Conservation (phyloP, 2,888 invertebrate species). For the Tenthredo distinguenda region DNA sequence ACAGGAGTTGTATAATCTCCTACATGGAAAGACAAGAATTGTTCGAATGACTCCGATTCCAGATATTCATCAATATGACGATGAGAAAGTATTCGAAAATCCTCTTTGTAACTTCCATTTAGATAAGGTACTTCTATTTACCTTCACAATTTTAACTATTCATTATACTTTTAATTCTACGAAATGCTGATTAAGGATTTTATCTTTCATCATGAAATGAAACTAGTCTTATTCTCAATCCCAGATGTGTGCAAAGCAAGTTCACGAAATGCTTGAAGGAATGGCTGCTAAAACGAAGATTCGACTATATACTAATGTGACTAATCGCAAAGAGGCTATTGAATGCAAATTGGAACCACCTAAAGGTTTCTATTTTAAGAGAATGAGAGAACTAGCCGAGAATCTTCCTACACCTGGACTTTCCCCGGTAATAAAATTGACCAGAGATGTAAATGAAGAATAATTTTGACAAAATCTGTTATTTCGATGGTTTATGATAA, state of each 20-base stretch:
- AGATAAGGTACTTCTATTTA: constrained; percentile 58
- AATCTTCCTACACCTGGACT: constrained; percentile 64
- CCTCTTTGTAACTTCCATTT: constrained; percentile 59
- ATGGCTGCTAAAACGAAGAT: constrained; percentile 59
- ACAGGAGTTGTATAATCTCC: constrained; percentile 32
- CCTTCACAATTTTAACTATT: background rate
- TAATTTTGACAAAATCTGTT: background rate
- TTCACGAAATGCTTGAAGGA: constrained; percentile 60
- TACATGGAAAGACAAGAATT: constrained; percentile 46
- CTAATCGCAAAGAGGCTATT: constrained; percentile 51
- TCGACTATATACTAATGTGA: constrained; percentile 53
- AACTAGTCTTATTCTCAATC: constrained; percentile 21
- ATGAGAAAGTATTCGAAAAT: constrained; percentile 55
- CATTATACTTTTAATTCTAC: background rate
- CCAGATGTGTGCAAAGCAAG: constrained; percentile 59
- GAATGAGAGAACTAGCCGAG: constrained; percentile 67
- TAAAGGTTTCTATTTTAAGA: constrained; percentile 60
- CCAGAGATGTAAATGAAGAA: background rate
- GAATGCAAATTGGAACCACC: constrained; percentile 60
- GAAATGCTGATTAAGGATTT: background rate
- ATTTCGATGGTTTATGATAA: background rate
- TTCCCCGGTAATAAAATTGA: constrained; percentile 64
- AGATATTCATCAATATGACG: constrained; percentile 51
- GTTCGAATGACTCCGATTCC: constrained; percentile 55
- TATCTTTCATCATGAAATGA: background rate